phyloP scores from a whole-genome alignment of 2,113 vertebrate species.

The Nyctereutes procyonoides region DNA sequence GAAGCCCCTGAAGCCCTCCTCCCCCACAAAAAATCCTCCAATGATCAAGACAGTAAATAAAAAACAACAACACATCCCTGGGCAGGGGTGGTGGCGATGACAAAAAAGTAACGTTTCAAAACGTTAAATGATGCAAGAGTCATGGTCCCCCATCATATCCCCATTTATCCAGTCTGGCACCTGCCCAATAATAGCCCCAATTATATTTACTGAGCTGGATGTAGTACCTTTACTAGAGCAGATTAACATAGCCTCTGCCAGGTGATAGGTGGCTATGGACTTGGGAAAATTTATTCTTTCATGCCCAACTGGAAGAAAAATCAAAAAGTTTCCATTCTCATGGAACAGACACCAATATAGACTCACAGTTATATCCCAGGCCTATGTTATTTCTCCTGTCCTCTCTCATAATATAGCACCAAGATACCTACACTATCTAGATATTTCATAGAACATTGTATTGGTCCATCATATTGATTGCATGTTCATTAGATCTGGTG shows the following conservation, averaged over 20 bases:
- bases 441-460: neutral
- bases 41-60: neutral
- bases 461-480: neutral
- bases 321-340: neutral
- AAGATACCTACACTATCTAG: neutral
- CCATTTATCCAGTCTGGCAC: neutral
- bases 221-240: neutral
- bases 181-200: neutral
- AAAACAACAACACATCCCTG: neutral
- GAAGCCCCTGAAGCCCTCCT: neutral
- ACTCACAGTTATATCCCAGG: neutral
- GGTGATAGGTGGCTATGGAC: neutral
- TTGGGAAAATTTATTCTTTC: neutral
- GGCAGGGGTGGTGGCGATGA: neutral
- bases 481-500: neutral
- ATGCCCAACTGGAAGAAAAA: slow-evolving; percentile 7
- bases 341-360: neutral
- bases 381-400: neutral
- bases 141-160: neutral
- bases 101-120: slow-evolving; percentile 26
- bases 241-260: neutral
- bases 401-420: neutral
- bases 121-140: slow-evolving; percentile 12
- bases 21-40: neutral
- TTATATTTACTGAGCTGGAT: neutral